Conservation (phyloP, 2,113 vertebrate species). For the Neolamprologus tretocephalus region DNA sequence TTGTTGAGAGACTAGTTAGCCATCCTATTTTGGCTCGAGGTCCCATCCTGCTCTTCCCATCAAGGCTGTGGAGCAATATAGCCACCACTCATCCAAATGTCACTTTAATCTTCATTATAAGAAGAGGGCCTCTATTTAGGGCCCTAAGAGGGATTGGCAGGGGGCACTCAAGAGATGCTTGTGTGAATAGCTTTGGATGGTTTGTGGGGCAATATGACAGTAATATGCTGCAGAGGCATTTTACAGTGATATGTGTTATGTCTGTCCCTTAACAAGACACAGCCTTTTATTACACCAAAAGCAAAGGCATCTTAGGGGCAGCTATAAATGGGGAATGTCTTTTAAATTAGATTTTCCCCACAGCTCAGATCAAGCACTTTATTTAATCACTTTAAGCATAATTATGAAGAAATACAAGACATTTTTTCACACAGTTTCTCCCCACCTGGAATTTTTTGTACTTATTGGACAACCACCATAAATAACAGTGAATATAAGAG, state of each 20-base stretch:
- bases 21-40: constrained; percentile 19
- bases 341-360: not conserved
- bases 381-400: not conserved
- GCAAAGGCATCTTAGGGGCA: not conserved
- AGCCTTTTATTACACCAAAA: not conserved
- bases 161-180: not conserved
- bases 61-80: not conserved
- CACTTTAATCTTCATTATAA: constrained; percentile 47
- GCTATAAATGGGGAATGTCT: not conserved
- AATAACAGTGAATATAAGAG: not conserved
- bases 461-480: not conserved
- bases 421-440: not conserved
- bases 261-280: not conserved
- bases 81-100: constrained; percentile 28
- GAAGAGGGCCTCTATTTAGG: not conserved
- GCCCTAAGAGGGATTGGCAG: not conserved
- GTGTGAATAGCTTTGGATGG: constrained; percentile 9
- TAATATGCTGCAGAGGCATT: not conserved
- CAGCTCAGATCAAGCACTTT: not conserved
- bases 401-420: not conserved
- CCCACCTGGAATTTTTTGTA: not conserved
- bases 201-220: constrained; percentile 3
- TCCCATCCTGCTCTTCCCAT: constrained; percentile 5
- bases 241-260: not conserved
- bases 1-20: constrained; percentile 39